A percentile compares a stretch with the other conserved stretches of the same genome.
These are phyloP conservation scores for Stratiolaelaps scimitus DNA, from an alignment of 1,140 invertebrate species.

Conservation along the genomic window DNA sequence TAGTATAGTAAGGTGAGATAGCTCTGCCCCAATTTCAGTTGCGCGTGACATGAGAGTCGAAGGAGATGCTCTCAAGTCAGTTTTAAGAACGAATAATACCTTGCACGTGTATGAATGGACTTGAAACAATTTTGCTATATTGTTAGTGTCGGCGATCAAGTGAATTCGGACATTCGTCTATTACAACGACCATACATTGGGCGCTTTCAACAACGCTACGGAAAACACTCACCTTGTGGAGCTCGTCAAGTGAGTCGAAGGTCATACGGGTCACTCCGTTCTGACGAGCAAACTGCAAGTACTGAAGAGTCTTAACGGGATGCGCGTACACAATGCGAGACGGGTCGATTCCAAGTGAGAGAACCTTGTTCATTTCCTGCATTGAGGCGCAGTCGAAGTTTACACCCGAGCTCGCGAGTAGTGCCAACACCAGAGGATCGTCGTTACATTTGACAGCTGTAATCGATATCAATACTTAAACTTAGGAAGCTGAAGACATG, in stretches of 20 bases:
- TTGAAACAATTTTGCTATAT: too few relatives aligned
- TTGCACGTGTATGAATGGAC: too few relatives aligned
- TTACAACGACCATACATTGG: too few relatives aligned
- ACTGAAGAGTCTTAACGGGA: conserved; percentile 17
- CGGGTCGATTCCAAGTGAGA: conserved; percentile 6
- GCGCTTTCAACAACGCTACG: not conserved
- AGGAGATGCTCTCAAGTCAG: too few relatives aligned
- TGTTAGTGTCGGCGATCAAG: too few relatives aligned
- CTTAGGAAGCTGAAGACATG: not conserved
- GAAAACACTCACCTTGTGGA: not conserved
- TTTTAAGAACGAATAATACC: too few relatives aligned
- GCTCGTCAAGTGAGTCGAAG: conserved; percentile 20
- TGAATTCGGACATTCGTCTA: too few relatives aligned
- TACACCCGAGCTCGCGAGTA: conserved; percentile 66
- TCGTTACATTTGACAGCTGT: conserved; percentile 89
- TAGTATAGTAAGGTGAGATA: too few relatives aligned
- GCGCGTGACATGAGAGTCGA: too few relatives aligned
- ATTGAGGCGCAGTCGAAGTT: conserved; percentile 76
- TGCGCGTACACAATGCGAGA: conserved; percentile 10
- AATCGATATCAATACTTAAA: not conserved
- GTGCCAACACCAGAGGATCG: conserved; percentile 59
- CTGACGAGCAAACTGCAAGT: conserved; percentile 1
- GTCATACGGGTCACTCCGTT: not conserved
- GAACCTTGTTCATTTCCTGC: conserved; percentile 20
- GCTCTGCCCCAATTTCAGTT: too few relatives aligned